phyloP scores from a whole-genome alignment of 2,888 invertebrate species.

The Saturnia japonica region DNA sequence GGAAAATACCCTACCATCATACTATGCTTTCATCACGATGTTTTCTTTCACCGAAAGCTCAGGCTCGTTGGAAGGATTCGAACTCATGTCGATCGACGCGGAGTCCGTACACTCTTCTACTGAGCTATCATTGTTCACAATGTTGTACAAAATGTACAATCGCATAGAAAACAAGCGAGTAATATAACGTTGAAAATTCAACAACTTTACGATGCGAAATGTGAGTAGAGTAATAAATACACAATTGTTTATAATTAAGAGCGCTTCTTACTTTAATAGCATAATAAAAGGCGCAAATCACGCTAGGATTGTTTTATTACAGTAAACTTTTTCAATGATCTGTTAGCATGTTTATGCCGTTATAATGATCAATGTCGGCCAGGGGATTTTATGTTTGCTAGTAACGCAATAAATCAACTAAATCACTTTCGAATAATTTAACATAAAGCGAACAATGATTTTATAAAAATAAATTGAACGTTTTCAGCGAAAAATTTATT shows the following conservation, averaged over 20 bases:
- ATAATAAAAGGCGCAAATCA: conserved; percentile 66
- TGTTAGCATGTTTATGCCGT: conserved; percentile 27
- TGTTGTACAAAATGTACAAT: background rate
- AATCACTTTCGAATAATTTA: conserved; percentile 13
- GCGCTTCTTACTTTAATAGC: conserved; percentile 66
- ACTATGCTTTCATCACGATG: too few species aligned
- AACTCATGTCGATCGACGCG: too few species aligned
- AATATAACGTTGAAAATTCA: conserved; percentile 12
- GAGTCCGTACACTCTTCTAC: too few species aligned
- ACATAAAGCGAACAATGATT: background rate
- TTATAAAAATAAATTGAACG: conserved; percentile 4
- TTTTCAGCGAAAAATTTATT: conserved; percentile 4
- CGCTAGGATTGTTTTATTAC: conserved; percentile 54
- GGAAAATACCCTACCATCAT: too few species aligned
- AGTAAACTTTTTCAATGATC: conserved; percentile 40
- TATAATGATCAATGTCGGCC: conserved; percentile 24
- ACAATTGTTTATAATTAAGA: conserved; percentile 66
- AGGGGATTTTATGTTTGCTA: conserved; percentile 18
- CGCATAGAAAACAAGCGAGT: background rate
- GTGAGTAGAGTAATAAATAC: conserved; percentile 59
- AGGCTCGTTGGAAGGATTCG: too few species aligned
- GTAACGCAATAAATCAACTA: conserved; percentile 19
- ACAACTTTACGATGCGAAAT: conserved; percentile 32
- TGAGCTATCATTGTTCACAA: too few species aligned
- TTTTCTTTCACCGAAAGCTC: too few species aligned